A percentile compares a stretch with the other conserved stretches of the same genome.
Evolutionary conservation across 2,113 vertebrate genomes (phyloP).

Genomic region (Thymallus thymallus): DNA sequence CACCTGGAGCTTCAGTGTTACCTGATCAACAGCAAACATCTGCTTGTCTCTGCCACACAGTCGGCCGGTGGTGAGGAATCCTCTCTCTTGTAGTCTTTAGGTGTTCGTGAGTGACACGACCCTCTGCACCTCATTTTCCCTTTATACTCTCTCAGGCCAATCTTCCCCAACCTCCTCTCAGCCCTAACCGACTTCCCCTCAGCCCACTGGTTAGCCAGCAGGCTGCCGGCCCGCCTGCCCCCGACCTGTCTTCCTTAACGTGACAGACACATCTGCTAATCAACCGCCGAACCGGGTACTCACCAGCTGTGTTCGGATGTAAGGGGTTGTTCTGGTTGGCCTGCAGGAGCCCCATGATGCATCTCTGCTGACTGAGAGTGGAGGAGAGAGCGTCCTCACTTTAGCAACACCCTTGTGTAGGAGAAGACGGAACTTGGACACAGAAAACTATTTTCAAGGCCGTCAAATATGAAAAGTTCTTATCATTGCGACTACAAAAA

Average conservation of each 20-base stretch:
- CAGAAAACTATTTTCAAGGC: too few species aligned
- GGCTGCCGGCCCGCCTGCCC: conserved; percentile 32
- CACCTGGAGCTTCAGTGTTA: conserved; percentile 24
- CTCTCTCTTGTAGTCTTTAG: conserved; percentile 31
- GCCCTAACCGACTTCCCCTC: not conserved
- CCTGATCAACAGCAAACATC: conserved; percentile 54
- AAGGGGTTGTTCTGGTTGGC: conserved; percentile 40
- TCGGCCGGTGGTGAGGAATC: conserved; percentile 13
- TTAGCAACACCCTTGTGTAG: conserved; percentile 9
- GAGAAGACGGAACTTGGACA: not conserved
- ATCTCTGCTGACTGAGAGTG: conserved; percentile 5
- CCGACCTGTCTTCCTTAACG: conserved; percentile 22
- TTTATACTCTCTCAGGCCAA: not conserved
- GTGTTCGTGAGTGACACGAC: conserved; percentile 13
- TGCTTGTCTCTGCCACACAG: conserved; percentile 40
- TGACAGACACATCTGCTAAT: conserved; percentile 66
- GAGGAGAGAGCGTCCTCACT: conserved; percentile 21
- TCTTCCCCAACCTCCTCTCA: conserved; percentile 2
- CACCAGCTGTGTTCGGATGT: conserved; percentile 63
- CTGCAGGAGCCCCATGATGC: conserved; percentile 4
- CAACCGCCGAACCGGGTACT: conserved; percentile 34
- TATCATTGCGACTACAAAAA: too few species aligned
- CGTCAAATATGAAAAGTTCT: too few species aligned
- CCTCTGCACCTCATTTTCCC: conserved; percentile 48
- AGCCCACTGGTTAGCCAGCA: conserved; percentile 28